Percentiles rank a stretch among this genome's conserved stretches.
phyloP scores from a whole-genome alignment of 2,888 invertebrate species.

The Petrophora chlorosata region DNA sequence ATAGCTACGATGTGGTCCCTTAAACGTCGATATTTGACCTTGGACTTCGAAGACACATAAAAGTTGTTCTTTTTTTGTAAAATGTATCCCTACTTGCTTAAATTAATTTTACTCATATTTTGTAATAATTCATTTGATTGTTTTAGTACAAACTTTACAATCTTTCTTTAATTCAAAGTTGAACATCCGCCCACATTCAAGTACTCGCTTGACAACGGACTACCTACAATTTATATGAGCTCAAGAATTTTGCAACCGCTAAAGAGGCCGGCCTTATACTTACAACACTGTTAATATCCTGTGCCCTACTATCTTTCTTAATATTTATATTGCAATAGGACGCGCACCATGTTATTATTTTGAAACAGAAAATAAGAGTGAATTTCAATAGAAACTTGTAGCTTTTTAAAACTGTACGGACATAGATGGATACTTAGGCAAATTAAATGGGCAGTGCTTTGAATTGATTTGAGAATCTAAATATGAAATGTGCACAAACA shows the following conservation, averaged over 20 bases:
- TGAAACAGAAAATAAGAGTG: constrained; percentile 10
- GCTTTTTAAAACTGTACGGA: neutral
- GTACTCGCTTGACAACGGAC: neutral
- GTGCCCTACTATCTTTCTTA: constrained; percentile 36
- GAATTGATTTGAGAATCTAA: constrained; percentile 9
- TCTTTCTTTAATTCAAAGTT: neutral
- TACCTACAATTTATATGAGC: neutral
- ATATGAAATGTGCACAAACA: constrained; percentile 10
- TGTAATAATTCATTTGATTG: too few relatives aligned
- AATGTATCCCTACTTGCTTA: too few relatives aligned
- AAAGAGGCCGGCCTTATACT: constrained; percentile 41
- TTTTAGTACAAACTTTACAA: too few relatives aligned
- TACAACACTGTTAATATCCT: constrained; percentile 50
- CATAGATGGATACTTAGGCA: constrained; percentile 1
- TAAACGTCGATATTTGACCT: too few relatives aligned
- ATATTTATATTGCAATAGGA: constrained; percentile 34
- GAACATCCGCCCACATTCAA: neutral
- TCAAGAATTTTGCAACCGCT: constrained; percentile 43
- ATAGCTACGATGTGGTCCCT: too few relatives aligned
- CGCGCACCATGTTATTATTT: constrained; percentile 26
- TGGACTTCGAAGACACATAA: too few relatives aligned
- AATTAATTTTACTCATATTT: too few relatives aligned
- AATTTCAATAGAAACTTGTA: neutral
- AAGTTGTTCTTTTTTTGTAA: too few relatives aligned
- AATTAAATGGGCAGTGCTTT: constrained; percentile 9